phyloP scores from a whole-genome alignment of 2,113 vertebrate species.

The Charadrius vociferus region DNA sequence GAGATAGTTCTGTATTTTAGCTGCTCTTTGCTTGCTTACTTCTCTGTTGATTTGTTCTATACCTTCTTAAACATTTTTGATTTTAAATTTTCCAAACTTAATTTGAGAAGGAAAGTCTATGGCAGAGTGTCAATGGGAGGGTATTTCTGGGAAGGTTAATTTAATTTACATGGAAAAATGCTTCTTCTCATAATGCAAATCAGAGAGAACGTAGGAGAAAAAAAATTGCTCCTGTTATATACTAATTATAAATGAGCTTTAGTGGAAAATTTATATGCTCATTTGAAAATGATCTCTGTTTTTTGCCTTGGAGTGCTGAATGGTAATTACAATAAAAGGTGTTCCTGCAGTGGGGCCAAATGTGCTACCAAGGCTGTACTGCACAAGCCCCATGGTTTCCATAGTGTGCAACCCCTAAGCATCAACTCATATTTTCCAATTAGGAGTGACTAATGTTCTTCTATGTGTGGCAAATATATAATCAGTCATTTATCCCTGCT shows the following conservation, averaged over 20 bases:
- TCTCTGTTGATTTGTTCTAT: neutral
- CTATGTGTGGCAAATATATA: slow-evolving; percentile 53
- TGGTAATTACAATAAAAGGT: slow-evolving; percentile 63
- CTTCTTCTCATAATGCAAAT: slow-evolving; percentile 29
- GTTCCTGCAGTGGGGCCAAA: slow-evolving; percentile 55
- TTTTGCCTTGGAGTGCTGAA: slow-evolving; percentile 58
- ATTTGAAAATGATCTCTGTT: slow-evolving; percentile 56
- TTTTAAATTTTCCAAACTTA: neutral
- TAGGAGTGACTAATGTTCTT: slow-evolving; percentile 63
- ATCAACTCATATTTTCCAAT: slow-evolving; percentile 65
- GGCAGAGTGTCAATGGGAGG: neutral
- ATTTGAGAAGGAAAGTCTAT: neutral
- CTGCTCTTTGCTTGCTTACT: neutral
- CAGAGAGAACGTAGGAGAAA: neutral
- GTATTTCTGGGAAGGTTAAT: neutral
- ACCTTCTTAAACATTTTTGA: neutral
- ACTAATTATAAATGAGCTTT: slow-evolving; percentile 66
- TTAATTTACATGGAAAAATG: slow-evolving; percentile 36
- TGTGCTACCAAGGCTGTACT: neutral
- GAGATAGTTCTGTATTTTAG: neutral
- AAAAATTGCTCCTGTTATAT: slow-evolving; percentile 21
- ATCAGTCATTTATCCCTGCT: slow-evolving; percentile 60
- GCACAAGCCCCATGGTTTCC: slow-evolving; percentile 3
- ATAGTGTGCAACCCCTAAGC: slow-evolving; percentile 30
- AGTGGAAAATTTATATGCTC: slow-evolving; percentile 60